These are phyloP conservation scores for Myotis brandtii DNA, from an alignment of 2,113 vertebrate species.

Conservation along the genomic window DNA sequence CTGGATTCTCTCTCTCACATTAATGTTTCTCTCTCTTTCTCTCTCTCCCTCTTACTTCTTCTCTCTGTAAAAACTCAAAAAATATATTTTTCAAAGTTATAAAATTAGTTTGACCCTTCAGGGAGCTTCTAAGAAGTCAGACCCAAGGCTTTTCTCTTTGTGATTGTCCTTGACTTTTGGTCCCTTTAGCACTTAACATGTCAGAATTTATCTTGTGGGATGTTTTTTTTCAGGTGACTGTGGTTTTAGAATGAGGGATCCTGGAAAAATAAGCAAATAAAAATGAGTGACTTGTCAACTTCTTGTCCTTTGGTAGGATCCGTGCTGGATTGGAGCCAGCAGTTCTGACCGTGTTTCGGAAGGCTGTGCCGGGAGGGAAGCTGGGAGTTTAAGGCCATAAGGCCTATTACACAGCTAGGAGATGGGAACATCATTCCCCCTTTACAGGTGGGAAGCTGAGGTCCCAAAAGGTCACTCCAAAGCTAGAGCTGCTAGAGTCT, in stretches of 20 bases:
- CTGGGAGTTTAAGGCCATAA: not conserved
- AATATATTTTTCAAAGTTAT: constrained; percentile 22
- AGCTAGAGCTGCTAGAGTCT: not conserved
- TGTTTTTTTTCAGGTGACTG: not conserved
- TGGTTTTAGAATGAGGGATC: constrained; percentile 21
- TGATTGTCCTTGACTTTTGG: constrained; percentile 4
- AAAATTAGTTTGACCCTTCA: not conserved
- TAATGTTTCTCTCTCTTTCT: not conserved
- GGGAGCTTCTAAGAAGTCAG: not conserved
- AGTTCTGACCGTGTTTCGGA: not conserved
- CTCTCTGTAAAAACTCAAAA: not conserved
- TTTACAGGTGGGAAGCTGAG: not conserved
- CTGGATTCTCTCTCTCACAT: not conserved
- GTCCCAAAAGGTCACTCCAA: not conserved
- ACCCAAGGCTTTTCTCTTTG: not conserved
- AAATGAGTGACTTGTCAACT: not conserved
- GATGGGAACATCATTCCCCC: not conserved
- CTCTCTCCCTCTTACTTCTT: not conserved
- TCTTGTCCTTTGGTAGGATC: not conserved
- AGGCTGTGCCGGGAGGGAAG: not conserved
- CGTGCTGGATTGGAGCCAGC: not conserved
- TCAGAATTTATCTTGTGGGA: not conserved
- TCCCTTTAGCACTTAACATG: constrained; percentile 24
- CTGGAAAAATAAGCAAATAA: constrained; percentile 46
- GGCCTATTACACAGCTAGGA: not conserved